A percentile compares a stretch with the other conserved stretches of the same genome.
These are phyloP conservation scores for Zosterops hypoxanthus DNA, from an alignment of 2,113 vertebrate genomes.

Conservation along the genomic window DNA sequence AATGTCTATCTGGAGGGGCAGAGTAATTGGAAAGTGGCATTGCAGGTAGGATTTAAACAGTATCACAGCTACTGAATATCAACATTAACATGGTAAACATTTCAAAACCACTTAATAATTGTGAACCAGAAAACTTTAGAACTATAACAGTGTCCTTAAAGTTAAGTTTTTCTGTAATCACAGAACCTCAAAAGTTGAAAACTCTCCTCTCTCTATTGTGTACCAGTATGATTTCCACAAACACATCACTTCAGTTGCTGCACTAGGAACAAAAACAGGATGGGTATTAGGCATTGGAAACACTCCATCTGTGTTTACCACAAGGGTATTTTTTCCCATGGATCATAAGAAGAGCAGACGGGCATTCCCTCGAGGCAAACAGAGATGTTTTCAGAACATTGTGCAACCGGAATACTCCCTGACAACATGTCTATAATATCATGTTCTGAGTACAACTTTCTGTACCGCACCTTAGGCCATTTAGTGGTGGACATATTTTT, in stretches of 20 bases:
- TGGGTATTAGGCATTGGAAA: conserved; percentile 48
- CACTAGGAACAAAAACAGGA: conserved; percentile 49
- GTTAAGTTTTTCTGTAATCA: not conserved
- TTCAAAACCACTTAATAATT: not conserved
- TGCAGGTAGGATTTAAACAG: not conserved
- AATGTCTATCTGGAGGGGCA: not conserved
- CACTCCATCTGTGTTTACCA: conserved; percentile 46
- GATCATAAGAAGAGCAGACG: conserved; percentile 38
- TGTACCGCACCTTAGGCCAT: conserved; percentile 30
- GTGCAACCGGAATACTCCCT: conserved; percentile 44
- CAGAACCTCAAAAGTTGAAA: not conserved
- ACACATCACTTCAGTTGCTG: not conserved
- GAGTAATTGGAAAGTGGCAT: not conserved
- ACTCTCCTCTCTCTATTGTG: not conserved
- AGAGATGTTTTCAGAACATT: conserved; percentile 64
- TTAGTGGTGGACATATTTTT: conserved; percentile 18
- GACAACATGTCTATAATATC: conserved; percentile 47
- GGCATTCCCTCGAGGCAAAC: conserved; percentile 54
- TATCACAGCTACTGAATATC: not conserved
- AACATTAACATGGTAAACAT: not conserved
- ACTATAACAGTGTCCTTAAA: not conserved
- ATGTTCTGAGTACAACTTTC: conserved; percentile 21
- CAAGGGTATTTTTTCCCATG: conserved; percentile 43
- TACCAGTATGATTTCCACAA: not conserved
- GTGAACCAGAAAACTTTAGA: not conserved